Evolutionary conservation across 2,888 invertebrate species (phyloP).

Genomic region (Zeuzera pyrina): DNA sequence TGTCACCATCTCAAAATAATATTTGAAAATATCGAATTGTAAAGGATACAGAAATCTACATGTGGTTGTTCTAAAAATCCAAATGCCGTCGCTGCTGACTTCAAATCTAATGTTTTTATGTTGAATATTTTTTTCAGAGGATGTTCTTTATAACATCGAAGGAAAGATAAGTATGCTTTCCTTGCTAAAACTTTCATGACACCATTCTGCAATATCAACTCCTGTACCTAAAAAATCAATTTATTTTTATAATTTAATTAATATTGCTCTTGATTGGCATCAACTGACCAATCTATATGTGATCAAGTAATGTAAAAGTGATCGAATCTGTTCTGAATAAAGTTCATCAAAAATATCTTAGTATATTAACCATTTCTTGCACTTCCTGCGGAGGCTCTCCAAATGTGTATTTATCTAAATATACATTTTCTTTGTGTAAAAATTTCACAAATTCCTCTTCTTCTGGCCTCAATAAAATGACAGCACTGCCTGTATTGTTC

Average conservation of each 20-base stretch:
- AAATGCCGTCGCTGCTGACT: slow-evolving; percentile 91
- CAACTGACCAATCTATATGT: too few species aligned
- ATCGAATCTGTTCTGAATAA: background rate
- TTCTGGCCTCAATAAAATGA: slow-evolving; percentile 93
- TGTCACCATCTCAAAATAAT: too few species aligned
- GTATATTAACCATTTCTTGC: slow-evolving; percentile 42
- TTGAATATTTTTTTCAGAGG: slow-evolving; percentile 93
- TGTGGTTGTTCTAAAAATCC: slow-evolving; percentile 94
- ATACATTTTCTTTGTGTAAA: slow-evolving; percentile 90
- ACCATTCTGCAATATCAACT: slow-evolving; percentile 91
- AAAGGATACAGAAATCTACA: slow-evolving; percentile 87
- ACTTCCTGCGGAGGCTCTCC: slow-evolving; percentile 36
- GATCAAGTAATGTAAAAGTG: too few species aligned
- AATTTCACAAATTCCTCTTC: slow-evolving; percentile 94
- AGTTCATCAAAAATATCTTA: too few species aligned
- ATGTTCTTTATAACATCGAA: slow-evolving; percentile 96
- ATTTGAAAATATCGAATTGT: background rate
- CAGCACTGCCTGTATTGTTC: slow-evolving; percentile 91
- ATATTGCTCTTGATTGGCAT: too few species aligned
- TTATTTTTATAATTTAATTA: too few species aligned
- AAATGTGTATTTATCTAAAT: slow-evolving; percentile 86
- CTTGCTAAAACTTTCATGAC: slow-evolving; percentile 92
- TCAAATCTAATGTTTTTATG: slow-evolving; percentile 88
- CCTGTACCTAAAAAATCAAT: slow-evolving; percentile 89
- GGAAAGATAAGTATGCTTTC: slow-evolving; percentile 95